Conservation (phyloP, 2,113 vertebrate species). For the Cacatua alba region DNA sequence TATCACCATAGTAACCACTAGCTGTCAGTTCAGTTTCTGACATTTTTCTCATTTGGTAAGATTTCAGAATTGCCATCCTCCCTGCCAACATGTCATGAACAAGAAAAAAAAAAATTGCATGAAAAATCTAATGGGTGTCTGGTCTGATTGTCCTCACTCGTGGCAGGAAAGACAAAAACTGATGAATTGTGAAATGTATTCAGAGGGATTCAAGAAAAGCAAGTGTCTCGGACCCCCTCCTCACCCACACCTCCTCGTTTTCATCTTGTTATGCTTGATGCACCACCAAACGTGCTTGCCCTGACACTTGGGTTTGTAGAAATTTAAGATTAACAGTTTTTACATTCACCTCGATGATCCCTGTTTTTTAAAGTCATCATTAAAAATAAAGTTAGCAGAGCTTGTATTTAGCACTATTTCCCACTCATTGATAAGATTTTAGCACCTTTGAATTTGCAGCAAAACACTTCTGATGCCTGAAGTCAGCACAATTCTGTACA, state of each 20-base stretch:
- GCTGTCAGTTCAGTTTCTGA: slow-evolving; percentile 96
- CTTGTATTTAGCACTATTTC: slow-evolving; percentile 66
- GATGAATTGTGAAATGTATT: slow-evolving; percentile 99
- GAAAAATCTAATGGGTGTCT: slow-evolving; percentile 99
- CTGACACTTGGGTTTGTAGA: slow-evolving; percentile 84
- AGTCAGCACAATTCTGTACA: slow-evolving; percentile 9
- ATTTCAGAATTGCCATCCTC: slow-evolving; percentile 98
- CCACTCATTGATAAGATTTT: slow-evolving; percentile 57
- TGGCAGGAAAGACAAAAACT: slow-evolving; percentile 99
- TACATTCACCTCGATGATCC: slow-evolving; percentile 82
- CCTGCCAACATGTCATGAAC: slow-evolving; percentile 97
- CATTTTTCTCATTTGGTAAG: slow-evolving; percentile 99
- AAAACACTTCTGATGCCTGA: slow-evolving; percentile 51
- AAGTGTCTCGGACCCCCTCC: slow-evolving; percentile 89
- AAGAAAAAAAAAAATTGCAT: slow-evolving; percentile 84
- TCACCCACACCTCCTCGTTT: slow-evolving; percentile 75
- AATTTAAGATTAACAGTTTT: slow-evolving; percentile 84
- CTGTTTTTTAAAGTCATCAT: slow-evolving; percentile 72
- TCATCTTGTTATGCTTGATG: slow-evolving; percentile 85
- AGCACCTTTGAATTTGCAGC: slow-evolving; percentile 59
- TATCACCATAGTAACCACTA: slow-evolving; percentile 93
- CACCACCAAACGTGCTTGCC: slow-evolving; percentile 78
- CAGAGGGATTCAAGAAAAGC: slow-evolving; percentile 98
- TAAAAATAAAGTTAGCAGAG: slow-evolving; percentile 78
- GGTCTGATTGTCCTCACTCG: slow-evolving; percentile 99